A percentile compares a stretch with the other conserved stretches of the same genome.
These are phyloP conservation scores for Cinclus mexicanus DNA, from an alignment of 2,113 vertebrate genomes.

Conservation along the genomic window DNA sequence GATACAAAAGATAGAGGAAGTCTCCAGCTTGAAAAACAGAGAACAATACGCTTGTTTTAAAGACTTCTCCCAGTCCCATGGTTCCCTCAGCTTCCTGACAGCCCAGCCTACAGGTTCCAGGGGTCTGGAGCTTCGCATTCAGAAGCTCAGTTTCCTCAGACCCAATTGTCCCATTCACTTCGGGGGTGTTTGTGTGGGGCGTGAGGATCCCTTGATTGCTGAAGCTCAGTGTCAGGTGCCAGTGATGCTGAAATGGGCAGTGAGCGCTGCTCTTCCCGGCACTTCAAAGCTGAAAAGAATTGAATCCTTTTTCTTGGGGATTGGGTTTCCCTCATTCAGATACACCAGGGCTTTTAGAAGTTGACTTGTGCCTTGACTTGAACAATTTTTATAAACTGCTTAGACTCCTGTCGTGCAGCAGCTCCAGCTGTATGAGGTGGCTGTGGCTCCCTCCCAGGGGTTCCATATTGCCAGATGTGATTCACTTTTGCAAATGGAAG, in stretches of 20 bases:
- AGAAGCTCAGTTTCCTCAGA: not conserved
- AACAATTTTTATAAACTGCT: not conserved
- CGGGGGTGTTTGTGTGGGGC: not conserved
- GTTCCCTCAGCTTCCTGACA: not conserved
- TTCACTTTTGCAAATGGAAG: not conserved
- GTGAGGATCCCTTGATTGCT: not conserved
- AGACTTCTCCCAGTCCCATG: rapidly evolving
- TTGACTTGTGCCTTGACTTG: not conserved
- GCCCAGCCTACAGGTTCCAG: not conserved
- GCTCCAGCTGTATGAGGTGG: not conserved
- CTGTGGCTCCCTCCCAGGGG: not conserved
- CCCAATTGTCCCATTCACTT: rapidly evolving
- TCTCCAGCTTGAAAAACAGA: not conserved
- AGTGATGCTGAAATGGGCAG: not conserved
- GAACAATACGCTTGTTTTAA: not conserved
- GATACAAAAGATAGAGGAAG: not conserved
- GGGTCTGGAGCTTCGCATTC: not conserved
- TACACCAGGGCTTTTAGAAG: not conserved
- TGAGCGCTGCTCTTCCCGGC: not conserved
- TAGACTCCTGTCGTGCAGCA: not conserved
- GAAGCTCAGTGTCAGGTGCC: not conserved
- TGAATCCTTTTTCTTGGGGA: not conserved
- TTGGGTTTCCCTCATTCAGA: not conserved
- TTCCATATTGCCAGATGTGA: not conserved
- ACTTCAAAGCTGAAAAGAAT: not conserved